phyloP scores from a whole-genome alignment of 92 coral and sea anemone genomes.

The Siderastrea radians region DNA sequence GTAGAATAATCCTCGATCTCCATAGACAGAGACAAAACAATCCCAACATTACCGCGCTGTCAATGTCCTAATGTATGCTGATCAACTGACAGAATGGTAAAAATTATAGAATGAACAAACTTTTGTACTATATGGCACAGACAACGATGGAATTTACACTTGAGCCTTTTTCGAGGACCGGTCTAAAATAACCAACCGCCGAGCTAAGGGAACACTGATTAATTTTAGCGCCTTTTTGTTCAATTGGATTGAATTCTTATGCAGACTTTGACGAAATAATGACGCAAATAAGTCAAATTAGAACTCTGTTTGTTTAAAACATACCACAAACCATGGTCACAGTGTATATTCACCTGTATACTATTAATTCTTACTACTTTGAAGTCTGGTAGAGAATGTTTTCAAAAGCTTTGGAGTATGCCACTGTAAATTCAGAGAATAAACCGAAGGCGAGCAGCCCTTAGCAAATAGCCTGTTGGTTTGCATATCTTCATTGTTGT shows the following conservation, averaged over 20 bases:
- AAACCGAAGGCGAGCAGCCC: too few species aligned
- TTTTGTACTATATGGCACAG: background rate
- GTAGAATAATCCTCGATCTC: background rate
- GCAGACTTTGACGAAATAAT: constrained; percentile 5
- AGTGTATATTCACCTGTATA: background rate
- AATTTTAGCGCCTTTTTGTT: background rate
- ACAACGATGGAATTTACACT: background rate
- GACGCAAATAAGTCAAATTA: constrained; percentile 19
- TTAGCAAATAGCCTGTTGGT: background rate
- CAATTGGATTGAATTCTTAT: background rate
- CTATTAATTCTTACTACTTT: background rate
- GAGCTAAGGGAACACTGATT: background rate
- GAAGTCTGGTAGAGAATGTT: background rate
- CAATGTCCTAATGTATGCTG: background rate
- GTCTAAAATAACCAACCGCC: background rate
- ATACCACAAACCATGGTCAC: background rate
- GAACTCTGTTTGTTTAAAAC: background rate
- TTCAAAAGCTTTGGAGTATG: background rate
- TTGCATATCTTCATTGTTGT: constrained; percentile 17
- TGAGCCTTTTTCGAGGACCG: background rate
- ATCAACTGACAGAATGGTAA: too few species aligned
- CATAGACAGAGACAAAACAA: background rate
- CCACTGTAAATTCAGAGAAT: too few species aligned
- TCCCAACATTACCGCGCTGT: background rate
- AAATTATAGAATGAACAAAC: background rate